These are phyloP conservation scores for Pemphredon lugubris DNA, from an alignment of 2,888 invertebrate species.

Conservation along the genomic window DNA sequence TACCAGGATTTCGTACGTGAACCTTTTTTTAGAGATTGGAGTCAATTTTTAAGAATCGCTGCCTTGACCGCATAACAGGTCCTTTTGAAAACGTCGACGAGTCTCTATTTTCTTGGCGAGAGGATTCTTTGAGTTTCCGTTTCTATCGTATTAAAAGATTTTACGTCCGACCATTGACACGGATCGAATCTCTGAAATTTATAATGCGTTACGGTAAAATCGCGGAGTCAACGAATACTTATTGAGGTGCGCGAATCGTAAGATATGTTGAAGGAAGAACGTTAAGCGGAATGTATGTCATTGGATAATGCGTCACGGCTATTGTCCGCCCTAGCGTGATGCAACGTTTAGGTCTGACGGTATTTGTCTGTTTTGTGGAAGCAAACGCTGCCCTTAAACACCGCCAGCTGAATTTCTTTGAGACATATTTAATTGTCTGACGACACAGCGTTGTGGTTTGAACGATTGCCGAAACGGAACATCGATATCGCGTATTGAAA, in stretches of 20 bases:
- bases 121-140: no score
- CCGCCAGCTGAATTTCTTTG: neutral
- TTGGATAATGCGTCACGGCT: conserved; percentile 16
- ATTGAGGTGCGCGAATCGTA: neutral
- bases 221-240: conserved; percentile 10
- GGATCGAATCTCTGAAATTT: neutral
- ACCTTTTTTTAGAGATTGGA: no score
- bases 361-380: neutral
- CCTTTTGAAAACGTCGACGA: no score
- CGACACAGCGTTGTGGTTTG: conserved; percentile 7
- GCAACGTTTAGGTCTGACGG: conserved; percentile 9
- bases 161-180: no score
- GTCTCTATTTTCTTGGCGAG: no score
- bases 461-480: neutral
- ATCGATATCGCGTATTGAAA: neutral
- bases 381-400: neutral
- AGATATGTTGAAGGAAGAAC: conserved; percentile 1
- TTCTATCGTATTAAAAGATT: no score
- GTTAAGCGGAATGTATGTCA: conserved; percentile 25
- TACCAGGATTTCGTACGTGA: no score
- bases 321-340: conserved; percentile 13
- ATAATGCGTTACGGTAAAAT: neutral
- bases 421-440: no score
- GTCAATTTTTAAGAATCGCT: no score
- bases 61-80: no score